Percentiles rank a stretch among this genome's conserved stretches.
These are phyloP conservation scores for Eurypyga helias DNA, from an alignment of 2,113 vertebrate genomes.

Conservation along the genomic window DNA sequence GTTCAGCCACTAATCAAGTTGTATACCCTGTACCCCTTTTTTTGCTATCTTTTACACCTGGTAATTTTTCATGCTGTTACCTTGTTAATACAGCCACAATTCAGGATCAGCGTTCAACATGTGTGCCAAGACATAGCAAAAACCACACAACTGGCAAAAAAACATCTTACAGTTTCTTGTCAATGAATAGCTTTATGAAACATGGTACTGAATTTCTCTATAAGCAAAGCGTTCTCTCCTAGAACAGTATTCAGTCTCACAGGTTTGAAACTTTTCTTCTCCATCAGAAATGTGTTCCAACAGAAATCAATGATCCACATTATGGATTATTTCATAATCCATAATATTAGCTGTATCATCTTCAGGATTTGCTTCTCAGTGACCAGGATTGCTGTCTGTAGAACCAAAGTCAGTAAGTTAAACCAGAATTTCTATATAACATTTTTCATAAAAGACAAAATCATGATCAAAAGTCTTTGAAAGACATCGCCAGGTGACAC, in stretches of 20 bases:
- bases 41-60: neutral
- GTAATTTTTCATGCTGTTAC: neutral
- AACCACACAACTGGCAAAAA: neutral
- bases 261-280: neutral
- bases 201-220: neutral
- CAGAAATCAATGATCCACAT: neutral
- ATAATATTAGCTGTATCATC: neutral
- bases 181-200: neutral
- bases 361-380: neutral
- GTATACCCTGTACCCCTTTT: fast-evolving
- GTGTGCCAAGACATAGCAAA: neutral
- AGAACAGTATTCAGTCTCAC: neutral
- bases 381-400: neutral
- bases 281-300: neutral
- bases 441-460: neutral
- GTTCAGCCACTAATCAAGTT: neutral
- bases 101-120: neutral
- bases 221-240: neutral
- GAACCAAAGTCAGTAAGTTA: neutral
- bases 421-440: neutral
- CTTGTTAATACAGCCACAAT: too few relatives aligned
- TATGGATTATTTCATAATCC: neutral
- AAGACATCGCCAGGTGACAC: neutral
- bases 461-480: neutral
- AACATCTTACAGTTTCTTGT: neutral